A percentile compares a stretch with the other conserved stretches of the same genome.
These are phyloP conservation scores for Melitaea cinxia DNA, from an alignment of 1,140 invertebrate species.

Conservation along the genomic window DNA sequence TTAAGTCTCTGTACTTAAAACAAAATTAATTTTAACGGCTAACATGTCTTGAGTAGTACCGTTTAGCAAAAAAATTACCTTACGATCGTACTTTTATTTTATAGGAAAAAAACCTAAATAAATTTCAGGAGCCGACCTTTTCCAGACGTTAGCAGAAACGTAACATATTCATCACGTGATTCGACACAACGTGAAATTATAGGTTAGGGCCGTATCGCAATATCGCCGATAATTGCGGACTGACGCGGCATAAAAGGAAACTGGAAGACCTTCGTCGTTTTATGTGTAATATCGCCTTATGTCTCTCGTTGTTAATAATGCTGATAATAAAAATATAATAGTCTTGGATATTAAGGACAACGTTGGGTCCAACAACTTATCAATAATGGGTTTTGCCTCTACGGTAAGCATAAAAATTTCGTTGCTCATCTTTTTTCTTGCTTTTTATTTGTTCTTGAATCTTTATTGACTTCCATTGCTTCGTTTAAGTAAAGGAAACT, in stretches of 20 bases:
- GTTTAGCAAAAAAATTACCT: no score
- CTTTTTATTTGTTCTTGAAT: no score
- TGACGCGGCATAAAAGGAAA: constrained; percentile 9
- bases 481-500: no score
- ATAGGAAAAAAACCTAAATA: neutral
- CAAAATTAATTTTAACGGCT: no score
- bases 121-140: neutral
- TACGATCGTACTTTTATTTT: no score
- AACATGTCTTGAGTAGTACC: no score
- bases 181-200: constrained; percentile 3
- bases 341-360: neutral
- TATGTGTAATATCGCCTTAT: constrained; percentile 7
- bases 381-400: neutral
- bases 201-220: neutral
- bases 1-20: no score
- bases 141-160: neutral
- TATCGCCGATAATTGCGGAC: constrained; percentile 15
- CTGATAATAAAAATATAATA: constrained; percentile 1
- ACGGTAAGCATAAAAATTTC: no score
- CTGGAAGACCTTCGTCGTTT: constrained; percentile 4
- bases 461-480: no score
- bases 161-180: neutral
- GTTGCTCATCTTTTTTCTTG: no score
- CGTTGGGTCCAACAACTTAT: neutral
- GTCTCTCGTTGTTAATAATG: constrained; percentile 5